Percentiles rank a stretch among this genome's conserved stretches.
These are phyloP conservation scores for Litocranius walleri DNA, from an alignment of 2,113 vertebrate species.

Conservation along the genomic window DNA sequence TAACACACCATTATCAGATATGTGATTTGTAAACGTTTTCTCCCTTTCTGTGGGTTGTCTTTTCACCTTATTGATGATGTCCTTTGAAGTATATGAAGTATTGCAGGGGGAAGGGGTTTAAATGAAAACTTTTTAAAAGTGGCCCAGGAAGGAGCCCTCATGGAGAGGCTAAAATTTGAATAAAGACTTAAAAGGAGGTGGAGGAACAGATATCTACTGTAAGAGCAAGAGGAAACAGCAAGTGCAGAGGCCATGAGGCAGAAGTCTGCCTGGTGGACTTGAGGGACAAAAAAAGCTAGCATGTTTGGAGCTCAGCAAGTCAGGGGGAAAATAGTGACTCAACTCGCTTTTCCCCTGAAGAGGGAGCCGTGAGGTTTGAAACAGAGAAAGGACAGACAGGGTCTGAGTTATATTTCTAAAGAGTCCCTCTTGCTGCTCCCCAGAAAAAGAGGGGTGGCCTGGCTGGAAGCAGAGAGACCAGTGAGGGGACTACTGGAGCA, in stretches of 20 bases:
- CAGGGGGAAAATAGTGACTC: no score
- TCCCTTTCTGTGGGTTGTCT: background rate
- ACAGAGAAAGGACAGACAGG: background rate
- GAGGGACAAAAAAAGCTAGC: background rate
- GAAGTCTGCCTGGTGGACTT: background rate
- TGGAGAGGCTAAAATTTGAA: background rate
- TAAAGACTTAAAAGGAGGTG: background rate
- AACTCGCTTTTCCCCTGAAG: background rate
- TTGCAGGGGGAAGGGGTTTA: background rate
- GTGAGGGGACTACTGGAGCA: background rate
- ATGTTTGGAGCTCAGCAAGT: background rate
- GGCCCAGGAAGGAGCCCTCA: background rate
- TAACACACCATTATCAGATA: background rate
- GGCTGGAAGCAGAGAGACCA: background rate
- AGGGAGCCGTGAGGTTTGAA: background rate
- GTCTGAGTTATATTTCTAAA: background rate
- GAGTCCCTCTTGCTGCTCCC: background rate
- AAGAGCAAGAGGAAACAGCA: background rate
- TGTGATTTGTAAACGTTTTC: background rate
- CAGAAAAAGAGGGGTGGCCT: background rate
- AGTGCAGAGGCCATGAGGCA: background rate
- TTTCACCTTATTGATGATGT: background rate
- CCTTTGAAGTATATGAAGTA: background rate
- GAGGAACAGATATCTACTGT: background rate
- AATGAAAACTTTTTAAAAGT: background rate